Percentiles rank a stretch among this genome's conserved stretches.
phyloP scores from a whole-genome alignment of 2,113 vertebrate species.

The Montifringilla adamsi region DNA sequence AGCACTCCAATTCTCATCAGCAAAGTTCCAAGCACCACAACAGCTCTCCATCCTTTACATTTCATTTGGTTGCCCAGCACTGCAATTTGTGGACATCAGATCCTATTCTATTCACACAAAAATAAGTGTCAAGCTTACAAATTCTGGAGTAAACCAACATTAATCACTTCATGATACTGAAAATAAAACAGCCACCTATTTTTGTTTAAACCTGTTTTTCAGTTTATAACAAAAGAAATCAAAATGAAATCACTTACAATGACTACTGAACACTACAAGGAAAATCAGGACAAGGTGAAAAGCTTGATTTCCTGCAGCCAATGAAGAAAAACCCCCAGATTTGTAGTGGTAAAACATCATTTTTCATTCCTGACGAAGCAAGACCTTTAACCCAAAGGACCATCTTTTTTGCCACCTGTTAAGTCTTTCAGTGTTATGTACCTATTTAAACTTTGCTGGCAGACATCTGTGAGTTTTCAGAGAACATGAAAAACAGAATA shows the following conservation, averaged over 20 bases:
- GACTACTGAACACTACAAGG: not conserved
- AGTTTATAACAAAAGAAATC: not conserved
- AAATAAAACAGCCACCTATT: not conserved
- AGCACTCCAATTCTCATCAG: not conserved
- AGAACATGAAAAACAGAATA: not conserved
- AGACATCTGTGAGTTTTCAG: not conserved
- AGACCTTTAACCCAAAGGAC: not conserved
- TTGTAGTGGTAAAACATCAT: not conserved
- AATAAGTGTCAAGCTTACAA: not conserved
- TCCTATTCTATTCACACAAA: not conserved
- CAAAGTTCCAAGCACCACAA: not conserved
- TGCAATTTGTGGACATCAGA: not conserved
- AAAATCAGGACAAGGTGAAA: not conserved
- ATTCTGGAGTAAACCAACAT: not conserved
- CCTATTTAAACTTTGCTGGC: not conserved
- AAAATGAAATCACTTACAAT: not conserved
- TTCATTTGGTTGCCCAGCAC: not conserved
- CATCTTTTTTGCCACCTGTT: not conserved
- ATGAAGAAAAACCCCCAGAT: fast-evolving
- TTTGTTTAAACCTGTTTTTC: not conserved
- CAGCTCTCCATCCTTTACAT: not conserved
- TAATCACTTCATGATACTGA: not conserved
- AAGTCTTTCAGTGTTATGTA: not conserved
- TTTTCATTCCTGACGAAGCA: not conserved
- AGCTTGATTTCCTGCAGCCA: not conserved